A percentile compares a stretch with the other conserved stretches of the same genome.
phyloP scores from a whole-genome alignment of 2,113 vertebrate species.

The Eretmochelys imbricata region DNA sequence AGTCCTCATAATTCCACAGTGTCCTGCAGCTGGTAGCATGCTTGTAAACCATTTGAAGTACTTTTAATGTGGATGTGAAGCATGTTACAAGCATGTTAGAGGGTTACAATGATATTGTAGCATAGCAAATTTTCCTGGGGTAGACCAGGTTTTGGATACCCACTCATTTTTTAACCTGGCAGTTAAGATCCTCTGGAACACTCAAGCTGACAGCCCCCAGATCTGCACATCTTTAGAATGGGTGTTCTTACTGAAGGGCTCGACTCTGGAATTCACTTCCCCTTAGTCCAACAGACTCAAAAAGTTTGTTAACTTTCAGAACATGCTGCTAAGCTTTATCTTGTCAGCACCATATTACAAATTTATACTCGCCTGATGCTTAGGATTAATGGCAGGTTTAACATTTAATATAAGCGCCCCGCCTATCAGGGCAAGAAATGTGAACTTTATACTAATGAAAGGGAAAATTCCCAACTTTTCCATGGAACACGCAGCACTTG shows the following conservation, averaged over 20 bases:
- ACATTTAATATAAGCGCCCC: accelerated
- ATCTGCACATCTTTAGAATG: neutral
- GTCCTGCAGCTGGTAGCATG: neutral
- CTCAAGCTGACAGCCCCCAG: neutral
- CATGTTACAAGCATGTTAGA: neutral
- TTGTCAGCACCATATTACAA: neutral
- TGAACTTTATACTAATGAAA: neutral
- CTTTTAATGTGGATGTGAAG: accelerated
- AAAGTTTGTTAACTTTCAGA: neutral
- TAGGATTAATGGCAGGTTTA: neutral
- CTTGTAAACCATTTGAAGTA: neutral
- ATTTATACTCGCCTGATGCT: neutral
- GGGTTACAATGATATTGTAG: neutral
- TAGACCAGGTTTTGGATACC: neutral
- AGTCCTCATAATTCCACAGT: neutral
- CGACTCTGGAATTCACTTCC: neutral
- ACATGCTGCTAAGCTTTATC: neutral
- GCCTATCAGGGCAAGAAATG: neutral
- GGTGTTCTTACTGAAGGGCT: neutral
- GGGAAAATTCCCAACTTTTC: neutral
- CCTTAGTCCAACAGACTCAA: neutral
- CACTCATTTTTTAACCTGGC: neutral
- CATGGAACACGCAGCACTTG: neutral
- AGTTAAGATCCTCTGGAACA: neutral
- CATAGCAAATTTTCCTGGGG: neutral